Base-by-base conservation (phyloP, 2,113 vertebrate species). In the Hyperoodon ampullatus region DNA sequence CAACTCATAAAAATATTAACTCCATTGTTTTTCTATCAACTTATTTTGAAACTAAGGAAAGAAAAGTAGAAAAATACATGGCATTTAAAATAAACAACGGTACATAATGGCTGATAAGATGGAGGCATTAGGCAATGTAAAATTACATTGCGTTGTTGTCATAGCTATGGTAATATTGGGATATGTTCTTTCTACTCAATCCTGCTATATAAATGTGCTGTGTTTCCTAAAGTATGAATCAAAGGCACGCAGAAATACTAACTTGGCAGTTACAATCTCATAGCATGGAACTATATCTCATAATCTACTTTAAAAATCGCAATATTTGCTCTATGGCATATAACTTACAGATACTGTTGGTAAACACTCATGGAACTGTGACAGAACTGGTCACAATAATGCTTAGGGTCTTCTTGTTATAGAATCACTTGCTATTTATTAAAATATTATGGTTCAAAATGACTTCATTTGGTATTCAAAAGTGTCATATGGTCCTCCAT, bases 391-490 rank as follows among this genome's bases (percentile, higher is more conserved):
- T 92, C 74, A 97, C 98, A 98, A 97, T 95, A 98, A 96, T 90
- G 58, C 55, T 97, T 93, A 95, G 10, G 10, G 55, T 95, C 77
- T 65, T 96, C 71, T 97, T 60, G 81, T 92, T 98, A 94, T 0
- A 2, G 55, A 95, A 93, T 92, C 13, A 94, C 97, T 97, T 97
- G 23, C 33, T 93, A 93, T 97, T 97, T 94, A 95, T 97, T 97
- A 93, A 77, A 88, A 35, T 96, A 93, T 91, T 92, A 70, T 60
- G 63, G 63, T 96, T 97, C 63, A 81, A 92, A 97, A 95, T 94
- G 3, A 97, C 97, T 98, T 97, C 44, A 96, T 98, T 94, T 95
- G 33, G 26, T 97, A 98, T 97, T 98, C 96, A 98, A 72, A 93
- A n/a, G 86, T 96, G 75, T 96, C 81, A 92, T 97, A 95, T 88